Base-by-base conservation (phyloP, 2,888 invertebrate genomes). In the Spodoptera exigua region DNA sequence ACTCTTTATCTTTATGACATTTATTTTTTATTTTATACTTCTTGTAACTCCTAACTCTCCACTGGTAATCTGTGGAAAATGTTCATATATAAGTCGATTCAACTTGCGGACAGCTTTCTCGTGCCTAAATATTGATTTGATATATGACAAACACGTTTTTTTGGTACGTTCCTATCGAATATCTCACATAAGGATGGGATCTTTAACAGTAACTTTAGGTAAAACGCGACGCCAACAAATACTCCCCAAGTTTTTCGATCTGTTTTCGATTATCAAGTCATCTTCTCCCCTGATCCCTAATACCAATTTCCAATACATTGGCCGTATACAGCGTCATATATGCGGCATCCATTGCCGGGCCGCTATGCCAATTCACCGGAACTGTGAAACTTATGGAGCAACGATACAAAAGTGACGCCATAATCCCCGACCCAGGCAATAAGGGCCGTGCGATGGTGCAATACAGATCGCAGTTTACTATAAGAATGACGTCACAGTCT, bases 271-370 rank as follows among this genome's bases (percentile, higher is more conserved):
- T 77, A 74, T 64, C 60, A 68, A 67, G 45, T 59, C 68, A 61
- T 77, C 40, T 63, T 44, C 45, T 44, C 7, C 49, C 37, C 43
- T 51, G 36, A 74, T 57, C 58, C 56, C 41, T 53, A 58, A 65
- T 60, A 65, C 47, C 72, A 75, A 74, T 69, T 67, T 70, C 73
- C 70, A 70, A 70, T 75, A 72, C 64, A 77, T 73, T 67, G 68
- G 48, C 35, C 37, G 14, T 49, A 53, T 36, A 49, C 37, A 48
- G 11, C 41, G 43, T 18, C 51, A 54, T 66, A 57, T 52, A 40
- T 32, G 21, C n/a, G 35, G 18, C 47, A 57, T 57, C 47, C 69
- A 74, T 68, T 61, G 68, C 59, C 35, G 44, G 48, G 46, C 41
- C 48, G 52, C 58, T n/a, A 21, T 45, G 57, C 45, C 74, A 77